Evolutionary conservation across 1,140 invertebrate species (phyloP).

Genomic region (Drosophila bocki): DNA sequence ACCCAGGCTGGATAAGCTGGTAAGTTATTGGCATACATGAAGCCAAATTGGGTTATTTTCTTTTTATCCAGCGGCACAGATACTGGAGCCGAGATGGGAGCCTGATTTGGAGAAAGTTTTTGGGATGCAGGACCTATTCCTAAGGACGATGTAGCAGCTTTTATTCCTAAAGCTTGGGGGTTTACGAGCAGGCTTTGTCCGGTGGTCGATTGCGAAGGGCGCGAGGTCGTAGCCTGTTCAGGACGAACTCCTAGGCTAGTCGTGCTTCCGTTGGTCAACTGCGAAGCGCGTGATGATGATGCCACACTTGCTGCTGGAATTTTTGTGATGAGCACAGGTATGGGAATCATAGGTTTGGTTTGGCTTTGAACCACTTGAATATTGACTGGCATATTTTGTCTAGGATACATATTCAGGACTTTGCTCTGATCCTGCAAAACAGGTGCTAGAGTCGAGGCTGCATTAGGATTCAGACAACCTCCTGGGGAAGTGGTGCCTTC

Average conservation of each 20-base stretch:
- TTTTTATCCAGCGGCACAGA: no score
- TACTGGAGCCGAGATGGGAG: neutral
- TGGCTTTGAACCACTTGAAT: neutral
- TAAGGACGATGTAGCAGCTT: no score
- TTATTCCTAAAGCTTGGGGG: no score
- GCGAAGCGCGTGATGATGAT: neutral
- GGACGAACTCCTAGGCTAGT: neutral
- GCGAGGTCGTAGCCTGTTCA: no score
- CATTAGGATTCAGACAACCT: no score
- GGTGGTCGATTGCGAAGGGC: no score
- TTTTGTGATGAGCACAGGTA: neutral
- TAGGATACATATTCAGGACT: neutral
- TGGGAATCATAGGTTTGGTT: neutral
- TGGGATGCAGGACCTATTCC: no score
- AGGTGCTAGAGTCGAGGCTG: no score
- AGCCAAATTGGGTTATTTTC: constrained; percentile 18
- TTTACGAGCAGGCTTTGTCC: no score
- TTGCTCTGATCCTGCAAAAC: no score
- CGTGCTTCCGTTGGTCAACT: no score
- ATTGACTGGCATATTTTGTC: neutral
- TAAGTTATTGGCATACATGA: constrained; percentile 34
- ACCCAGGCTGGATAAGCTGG: constrained; percentile 36
- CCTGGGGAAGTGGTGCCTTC: no score
- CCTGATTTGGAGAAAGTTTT: neutral
- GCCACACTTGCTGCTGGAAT: neutral